phyloP scores from a whole-genome alignment of 2,888 invertebrate species.

The Dicyrtomina minuta region DNA sequence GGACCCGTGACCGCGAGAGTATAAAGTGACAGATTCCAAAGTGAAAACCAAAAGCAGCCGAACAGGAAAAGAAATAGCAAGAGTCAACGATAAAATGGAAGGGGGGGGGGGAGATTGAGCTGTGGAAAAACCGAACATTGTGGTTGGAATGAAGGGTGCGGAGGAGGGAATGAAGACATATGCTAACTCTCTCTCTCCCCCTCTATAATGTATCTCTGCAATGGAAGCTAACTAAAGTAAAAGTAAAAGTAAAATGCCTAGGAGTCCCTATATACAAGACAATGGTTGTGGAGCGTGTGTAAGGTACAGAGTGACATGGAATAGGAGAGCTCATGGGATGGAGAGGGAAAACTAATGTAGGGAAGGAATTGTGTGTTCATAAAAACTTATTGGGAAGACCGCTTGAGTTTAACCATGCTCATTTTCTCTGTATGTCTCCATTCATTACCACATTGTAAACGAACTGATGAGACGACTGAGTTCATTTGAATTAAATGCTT shows the following conservation, averaged over 20 bases:
- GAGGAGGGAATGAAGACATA: not conserved
- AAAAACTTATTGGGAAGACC: conserved; percentile 27
- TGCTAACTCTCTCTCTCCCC: too few species aligned
- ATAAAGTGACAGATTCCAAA: not conserved
- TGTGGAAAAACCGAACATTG: not conserved
- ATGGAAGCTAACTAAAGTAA: too few species aligned
- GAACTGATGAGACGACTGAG: conserved; percentile 20
- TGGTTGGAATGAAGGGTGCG: not conserved
- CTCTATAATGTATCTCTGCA: too few species aligned
- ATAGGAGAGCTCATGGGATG: not conserved
- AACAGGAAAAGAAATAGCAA: not conserved
- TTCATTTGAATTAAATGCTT: conserved; percentile 31
- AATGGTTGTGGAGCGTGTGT: not conserved
- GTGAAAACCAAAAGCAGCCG: not conserved
- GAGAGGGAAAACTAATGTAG: not conserved
- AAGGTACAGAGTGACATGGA: not conserved
- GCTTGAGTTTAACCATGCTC: conserved; percentile 10
- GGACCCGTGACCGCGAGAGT: not conserved
- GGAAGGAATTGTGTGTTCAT: conserved; percentile 11
- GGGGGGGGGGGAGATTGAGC: not conserved
- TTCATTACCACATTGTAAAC: conserved; percentile 28
- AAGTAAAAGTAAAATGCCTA: too few species aligned
- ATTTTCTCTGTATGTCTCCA: conserved; percentile 20
- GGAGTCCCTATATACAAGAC: not conserved
- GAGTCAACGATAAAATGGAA: too few species aligned